Percentiles rank a stretch among this genome's conserved stretches.
Conservation (phyloP, 2,113 vertebrate genomes). For the Rafetus swinhoei region DNA sequence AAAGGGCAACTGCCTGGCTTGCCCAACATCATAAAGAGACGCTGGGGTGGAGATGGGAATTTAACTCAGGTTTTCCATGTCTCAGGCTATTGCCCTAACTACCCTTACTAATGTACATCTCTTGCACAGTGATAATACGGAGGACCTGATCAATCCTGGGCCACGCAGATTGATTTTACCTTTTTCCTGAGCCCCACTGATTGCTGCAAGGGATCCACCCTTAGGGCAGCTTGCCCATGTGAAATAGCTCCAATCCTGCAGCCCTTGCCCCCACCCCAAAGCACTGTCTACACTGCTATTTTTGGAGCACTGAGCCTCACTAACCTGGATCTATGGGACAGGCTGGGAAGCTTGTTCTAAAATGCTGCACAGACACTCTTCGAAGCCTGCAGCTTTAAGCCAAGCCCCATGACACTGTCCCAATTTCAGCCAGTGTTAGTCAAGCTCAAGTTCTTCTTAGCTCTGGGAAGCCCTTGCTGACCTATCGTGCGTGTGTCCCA, state of each 20-base stretch:
- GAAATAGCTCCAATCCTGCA: neutral
- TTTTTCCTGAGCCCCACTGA: neutral
- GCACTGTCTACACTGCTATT: neutral
- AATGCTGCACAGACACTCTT: neutral
- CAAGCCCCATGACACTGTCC: no score
- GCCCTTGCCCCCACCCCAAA: neutral
- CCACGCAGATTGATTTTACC: neutral
- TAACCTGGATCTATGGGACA: no score
- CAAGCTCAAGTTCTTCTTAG: neutral
- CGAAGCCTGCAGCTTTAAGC: no score
- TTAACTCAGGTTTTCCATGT: no score
- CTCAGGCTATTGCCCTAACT: no score
- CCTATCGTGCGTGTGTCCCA: rapidly evolving
- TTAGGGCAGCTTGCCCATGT: neutral
- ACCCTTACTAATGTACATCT: no score
- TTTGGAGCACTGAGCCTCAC: neutral
- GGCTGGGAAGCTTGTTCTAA: neutral
- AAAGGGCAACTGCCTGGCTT: no score
- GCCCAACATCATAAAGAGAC: no score
- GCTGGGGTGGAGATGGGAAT: no score
- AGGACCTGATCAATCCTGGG: neutral
- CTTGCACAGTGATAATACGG: no score
- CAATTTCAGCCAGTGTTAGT: neutral
- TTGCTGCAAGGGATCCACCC: neutral
- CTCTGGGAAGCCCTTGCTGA: neutral